Base-by-base conservation (phyloP, 1,140 invertebrate species). In the Drosophila jambulina region DNA sequence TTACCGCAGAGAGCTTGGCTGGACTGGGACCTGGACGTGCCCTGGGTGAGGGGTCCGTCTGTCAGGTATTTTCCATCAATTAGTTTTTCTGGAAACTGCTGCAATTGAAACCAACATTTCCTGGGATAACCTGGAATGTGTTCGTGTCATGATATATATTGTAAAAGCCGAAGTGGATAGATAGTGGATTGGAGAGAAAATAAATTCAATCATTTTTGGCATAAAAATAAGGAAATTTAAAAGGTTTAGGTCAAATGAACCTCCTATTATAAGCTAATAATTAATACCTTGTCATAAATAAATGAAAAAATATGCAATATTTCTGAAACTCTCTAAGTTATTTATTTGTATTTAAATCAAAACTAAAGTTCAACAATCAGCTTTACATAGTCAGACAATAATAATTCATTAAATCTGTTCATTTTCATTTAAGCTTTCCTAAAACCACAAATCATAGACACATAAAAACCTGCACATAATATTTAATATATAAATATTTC, bases 401-500 rank as follows among this genome's bases (percentile, higher is more conserved):
- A 46, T 46, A 46, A 49, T 25, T 49, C 7, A 49, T 9, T 23
- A n/a, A 25, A 38, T 36, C 25, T 36, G 58, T 19, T 15, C 29
- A 13, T 61, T 34, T 49, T 27, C 5, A 29, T 49, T 42, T 36
- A 34, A 25, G 42, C 19, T 23, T 23, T 29, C 4, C 19, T 43
- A 53, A 25, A 69, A 64, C 65, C 62, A 70, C 67, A 78, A 71
- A 53, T 36, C 40, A 63, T 23, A 58, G 13, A 17, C n/a, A 23
- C 9, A 38, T 21, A 23, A 54, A 29, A 4, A 32, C 0, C 10
- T 12, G 29, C 58, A 46, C 54, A 85, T 61, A 69, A 43, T 64
- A 70, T 74, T 54, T 64, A 83, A 84, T 84, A 60, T 67, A 82
- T 76, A 46, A 64, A 78, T 65, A 76, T 84, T 80, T 83, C 68